Evolutionary conservation across 2,113 vertebrate genomes (phyloP).

Genomic region (Gnathonemus longibarbis): DNA sequence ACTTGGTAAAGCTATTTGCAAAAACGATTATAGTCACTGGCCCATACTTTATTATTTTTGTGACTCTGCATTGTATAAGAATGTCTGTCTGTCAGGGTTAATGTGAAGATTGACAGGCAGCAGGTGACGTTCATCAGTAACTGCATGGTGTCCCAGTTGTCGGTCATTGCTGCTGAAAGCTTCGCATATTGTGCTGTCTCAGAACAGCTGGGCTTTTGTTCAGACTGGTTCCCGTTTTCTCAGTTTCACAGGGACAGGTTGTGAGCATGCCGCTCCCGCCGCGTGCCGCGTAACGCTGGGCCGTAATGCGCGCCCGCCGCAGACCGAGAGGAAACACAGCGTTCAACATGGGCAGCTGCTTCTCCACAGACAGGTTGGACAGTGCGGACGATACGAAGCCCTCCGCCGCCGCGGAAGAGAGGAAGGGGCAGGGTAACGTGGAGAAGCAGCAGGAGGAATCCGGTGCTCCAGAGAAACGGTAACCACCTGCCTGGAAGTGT

Average conservation of each 20-base stretch:
- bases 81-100: background rate
- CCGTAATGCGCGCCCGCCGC: background rate
- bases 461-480: background rate
- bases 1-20: background rate
- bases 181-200: background rate
- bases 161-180: background rate
- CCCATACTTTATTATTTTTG: background rate
- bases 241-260: background rate
- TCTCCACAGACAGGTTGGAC: background rate
- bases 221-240: background rate
- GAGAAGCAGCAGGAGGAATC: background rate
- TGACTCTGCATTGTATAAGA: background rate
- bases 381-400: background rate
- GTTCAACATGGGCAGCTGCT: constrained; percentile 23
- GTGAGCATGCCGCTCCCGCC: background rate
- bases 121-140: background rate
- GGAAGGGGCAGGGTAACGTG: too few species aligned
- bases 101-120: background rate
- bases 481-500: background rate
- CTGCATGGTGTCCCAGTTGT: background rate
- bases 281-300: background rate
- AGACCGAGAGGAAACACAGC: background rate
- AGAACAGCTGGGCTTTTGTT: background rate
- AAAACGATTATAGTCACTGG: background rate
- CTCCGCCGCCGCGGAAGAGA: background rate